Conservation (phyloP, 2,797 vertebrate genomes). For the Anisognathus igniventris region DNA sequence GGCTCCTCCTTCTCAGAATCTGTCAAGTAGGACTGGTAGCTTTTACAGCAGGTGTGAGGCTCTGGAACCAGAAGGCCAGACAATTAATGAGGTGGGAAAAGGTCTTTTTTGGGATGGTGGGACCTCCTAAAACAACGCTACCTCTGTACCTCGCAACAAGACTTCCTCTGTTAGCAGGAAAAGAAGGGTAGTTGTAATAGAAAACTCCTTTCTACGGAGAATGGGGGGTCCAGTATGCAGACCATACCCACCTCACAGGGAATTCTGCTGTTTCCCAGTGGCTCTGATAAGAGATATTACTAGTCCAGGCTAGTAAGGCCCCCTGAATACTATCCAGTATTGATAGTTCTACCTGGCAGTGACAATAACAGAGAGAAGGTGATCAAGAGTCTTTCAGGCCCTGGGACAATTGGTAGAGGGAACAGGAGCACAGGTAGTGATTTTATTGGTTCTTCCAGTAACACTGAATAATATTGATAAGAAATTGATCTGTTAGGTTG, state of each 20-base stretch:
- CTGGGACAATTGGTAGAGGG: background rate
- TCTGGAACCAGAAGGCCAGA: background rate
- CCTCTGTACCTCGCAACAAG: background rate
- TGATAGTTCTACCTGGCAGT: background rate
- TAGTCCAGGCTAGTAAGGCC: background rate
- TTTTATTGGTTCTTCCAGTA: background rate
- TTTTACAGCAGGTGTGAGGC: background rate
- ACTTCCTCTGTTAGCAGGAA: background rate
- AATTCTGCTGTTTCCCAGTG: background rate
- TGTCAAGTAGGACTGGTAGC: background rate
- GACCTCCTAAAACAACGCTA: background rate
- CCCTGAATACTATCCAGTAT: background rate
- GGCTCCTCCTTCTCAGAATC: background rate
- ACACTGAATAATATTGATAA: background rate
- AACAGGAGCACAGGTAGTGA: background rate
- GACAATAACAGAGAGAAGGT: background rate
- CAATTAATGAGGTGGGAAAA: background rate
- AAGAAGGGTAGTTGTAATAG: background rate
- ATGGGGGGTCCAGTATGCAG: fast-evolving
- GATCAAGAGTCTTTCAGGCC: background rate
- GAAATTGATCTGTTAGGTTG: background rate
- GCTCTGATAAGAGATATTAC: background rate
- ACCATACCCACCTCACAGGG: background rate
- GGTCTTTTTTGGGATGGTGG: background rate
- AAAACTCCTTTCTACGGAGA: background rate